Conservation (phyloP, 1,140 invertebrate genomes). For the Dreissena polymorpha region DNA sequence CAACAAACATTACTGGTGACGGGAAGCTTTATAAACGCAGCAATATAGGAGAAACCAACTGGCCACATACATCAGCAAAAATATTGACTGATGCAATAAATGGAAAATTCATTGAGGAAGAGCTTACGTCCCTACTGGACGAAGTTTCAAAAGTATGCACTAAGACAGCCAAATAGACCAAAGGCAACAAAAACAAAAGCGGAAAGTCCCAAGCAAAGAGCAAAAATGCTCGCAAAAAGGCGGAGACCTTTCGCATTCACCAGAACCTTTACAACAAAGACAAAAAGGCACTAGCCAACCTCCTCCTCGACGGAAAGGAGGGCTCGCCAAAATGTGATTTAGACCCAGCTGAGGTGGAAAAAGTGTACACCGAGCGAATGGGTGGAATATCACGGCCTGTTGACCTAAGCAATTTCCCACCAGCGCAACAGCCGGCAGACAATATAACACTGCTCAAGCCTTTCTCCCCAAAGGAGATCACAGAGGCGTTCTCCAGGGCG, state of each 20-base stretch:
- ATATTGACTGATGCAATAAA: not conserved
- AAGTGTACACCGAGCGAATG: slow-evolving; percentile 28
- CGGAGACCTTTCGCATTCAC: not conserved
- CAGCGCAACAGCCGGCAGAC: slow-evolving; percentile 10
- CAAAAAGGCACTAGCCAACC: slow-evolving; percentile 1
- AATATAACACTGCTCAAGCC: slow-evolving; percentile 20
- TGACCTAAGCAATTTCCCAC: slow-evolving; percentile 28
- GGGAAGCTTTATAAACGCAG: not conserved
- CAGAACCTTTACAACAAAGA: slow-evolving; percentile 1
- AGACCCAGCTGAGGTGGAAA: slow-evolving; percentile 5
- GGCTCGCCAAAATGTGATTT: slow-evolving; percentile 26
- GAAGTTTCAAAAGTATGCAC: not conserved
- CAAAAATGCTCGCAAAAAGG: slow-evolving; percentile 6
- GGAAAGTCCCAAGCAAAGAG: not conserved
- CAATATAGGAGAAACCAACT: not conserved
- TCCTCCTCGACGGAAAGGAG: slow-evolving; percentile 14
- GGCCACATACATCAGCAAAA: not conserved
- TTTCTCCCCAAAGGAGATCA: slow-evolving; percentile 31
- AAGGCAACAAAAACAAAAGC: not conserved
- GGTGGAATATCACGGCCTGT: slow-evolving; percentile 32
- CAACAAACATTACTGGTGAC: no score
- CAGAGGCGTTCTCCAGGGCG: not conserved
- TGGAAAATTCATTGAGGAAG: not conserved
- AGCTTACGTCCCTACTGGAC: not conserved
- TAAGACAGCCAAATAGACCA: not conserved